Evolutionary conservation across 2,797 vertebrate species (phyloP).

Genomic region (Ficedula albicollis): DNA sequence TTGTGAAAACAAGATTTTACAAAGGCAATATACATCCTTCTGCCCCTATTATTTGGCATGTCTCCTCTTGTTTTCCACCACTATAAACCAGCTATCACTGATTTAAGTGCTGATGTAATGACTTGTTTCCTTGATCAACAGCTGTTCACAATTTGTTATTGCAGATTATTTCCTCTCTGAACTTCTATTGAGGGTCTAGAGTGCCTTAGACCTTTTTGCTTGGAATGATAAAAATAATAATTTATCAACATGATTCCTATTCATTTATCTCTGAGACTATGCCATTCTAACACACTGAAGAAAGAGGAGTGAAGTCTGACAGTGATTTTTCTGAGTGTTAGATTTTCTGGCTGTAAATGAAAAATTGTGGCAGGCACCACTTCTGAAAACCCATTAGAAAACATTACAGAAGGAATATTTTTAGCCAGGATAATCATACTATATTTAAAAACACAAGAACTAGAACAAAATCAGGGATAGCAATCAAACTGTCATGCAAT

Average conservation of each 20-base stretch:
- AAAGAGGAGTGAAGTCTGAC: background rate
- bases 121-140: slow-evolving; percentile 55
- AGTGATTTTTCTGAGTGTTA: background rate
- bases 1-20: background rate
- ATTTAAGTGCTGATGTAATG: slow-evolving; percentile 49
- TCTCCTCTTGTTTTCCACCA: slow-evolving; percentile 3
- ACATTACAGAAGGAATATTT: background rate
- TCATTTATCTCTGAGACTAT: background rate
- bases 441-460: background rate
- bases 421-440: background rate
- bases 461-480: background rate
- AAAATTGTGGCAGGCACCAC: background rate
- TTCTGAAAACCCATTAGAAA: background rate
- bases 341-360: background rate
- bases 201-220: background rate
- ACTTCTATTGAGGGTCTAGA: background rate
- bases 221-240: slow-evolving; percentile 27
- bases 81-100: slow-evolving; percentile 18
- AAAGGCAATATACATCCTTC: background rate
- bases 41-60: background rate
- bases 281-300: background rate
- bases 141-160: slow-evolving; percentile 37
- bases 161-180: slow-evolving; percentile 44
- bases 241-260: slow-evolving; percentile 7
- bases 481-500: background rate